phyloP scores from a whole-genome alignment of 2,888 invertebrate genomes.

The Thecocarcelia acutangulata region DNA sequence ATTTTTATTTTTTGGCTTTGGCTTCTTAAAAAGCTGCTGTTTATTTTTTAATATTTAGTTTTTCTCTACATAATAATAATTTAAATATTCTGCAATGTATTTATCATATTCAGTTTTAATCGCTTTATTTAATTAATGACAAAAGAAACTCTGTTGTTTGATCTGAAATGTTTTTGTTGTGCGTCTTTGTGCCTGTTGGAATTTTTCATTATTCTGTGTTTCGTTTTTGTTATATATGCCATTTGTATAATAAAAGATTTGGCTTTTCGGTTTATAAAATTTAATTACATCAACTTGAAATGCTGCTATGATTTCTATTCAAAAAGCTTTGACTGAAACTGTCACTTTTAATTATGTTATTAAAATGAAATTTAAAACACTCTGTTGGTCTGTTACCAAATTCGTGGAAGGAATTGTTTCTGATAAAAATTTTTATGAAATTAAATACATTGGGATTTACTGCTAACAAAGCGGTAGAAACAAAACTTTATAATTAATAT shows the following conservation, averaged over 20 bases:
- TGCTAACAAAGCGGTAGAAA: too few species aligned
- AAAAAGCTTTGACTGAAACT: slow-evolving; percentile 3
- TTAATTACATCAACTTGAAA: background rate
- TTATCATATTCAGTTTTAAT: background rate
- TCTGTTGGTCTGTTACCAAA: background rate
- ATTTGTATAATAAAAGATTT: background rate
- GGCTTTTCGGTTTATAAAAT: slow-evolving; percentile 7
- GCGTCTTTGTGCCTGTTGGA: background rate
- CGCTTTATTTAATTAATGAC: slow-evolving; percentile 21
- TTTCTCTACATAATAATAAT: too few species aligned
- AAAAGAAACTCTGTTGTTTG: background rate
- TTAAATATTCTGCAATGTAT: too few species aligned
- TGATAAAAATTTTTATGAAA: background rate
- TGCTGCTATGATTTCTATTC: background rate
- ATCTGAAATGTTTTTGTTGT: background rate
- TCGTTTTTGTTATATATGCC: background rate
- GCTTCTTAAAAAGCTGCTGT: too few species aligned
- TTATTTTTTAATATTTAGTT: too few species aligned
- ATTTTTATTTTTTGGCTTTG: too few species aligned
- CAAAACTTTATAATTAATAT: too few species aligned
- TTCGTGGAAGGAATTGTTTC: background rate
- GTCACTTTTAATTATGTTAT: slow-evolving; percentile 28
- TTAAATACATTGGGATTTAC: background rate
- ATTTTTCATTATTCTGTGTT: background rate
- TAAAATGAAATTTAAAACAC: background rate